Percentiles rank a stretch among this genome's conserved stretches.
Conservation (phyloP, 1,140 invertebrate genomes). For the Oscheius sp. region DNA sequence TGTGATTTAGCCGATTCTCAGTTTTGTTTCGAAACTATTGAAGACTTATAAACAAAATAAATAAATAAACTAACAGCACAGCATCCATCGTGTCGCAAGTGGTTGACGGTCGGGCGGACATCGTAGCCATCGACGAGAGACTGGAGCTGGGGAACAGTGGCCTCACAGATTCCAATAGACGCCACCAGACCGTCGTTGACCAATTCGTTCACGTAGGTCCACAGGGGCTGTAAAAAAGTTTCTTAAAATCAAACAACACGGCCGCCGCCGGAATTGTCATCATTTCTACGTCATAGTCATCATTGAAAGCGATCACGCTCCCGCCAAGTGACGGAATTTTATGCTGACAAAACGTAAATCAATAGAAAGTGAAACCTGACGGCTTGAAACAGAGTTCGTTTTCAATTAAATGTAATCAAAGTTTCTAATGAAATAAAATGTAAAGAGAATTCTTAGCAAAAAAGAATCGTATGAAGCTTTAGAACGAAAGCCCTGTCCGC, state of each 20-base stretch:
- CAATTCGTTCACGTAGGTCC: constrained; percentile 73
- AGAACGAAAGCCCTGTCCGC: no score
- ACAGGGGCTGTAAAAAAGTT: constrained; percentile 65
- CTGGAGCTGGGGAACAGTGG: constrained; percentile 77
- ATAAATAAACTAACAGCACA: constrained; percentile 69
- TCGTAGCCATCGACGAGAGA: constrained; percentile 76
- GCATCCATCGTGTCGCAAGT: constrained; percentile 90
- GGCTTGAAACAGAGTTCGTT: constrained; percentile 17
- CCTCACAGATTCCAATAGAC: constrained; percentile 80
- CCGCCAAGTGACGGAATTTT: no score
- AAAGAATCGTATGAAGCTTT: neutral
- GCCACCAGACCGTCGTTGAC: constrained; percentile 70
- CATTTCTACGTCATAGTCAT: neutral
- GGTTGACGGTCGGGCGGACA: constrained; percentile 83
- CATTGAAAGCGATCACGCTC: no score
- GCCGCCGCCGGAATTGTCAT: neutral
- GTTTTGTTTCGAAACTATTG: no score
- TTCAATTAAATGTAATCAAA: no score
- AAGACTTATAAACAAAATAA: neutral
- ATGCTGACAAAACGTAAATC: no score
- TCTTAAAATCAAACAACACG: neutral
- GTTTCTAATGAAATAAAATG: no score
- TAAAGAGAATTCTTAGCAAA: no score
- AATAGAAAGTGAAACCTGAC: neutral
- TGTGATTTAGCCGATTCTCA: no score